Conservation (phyloP, 2,797 vertebrate species). For the Intellagama lesueurii region DNA sequence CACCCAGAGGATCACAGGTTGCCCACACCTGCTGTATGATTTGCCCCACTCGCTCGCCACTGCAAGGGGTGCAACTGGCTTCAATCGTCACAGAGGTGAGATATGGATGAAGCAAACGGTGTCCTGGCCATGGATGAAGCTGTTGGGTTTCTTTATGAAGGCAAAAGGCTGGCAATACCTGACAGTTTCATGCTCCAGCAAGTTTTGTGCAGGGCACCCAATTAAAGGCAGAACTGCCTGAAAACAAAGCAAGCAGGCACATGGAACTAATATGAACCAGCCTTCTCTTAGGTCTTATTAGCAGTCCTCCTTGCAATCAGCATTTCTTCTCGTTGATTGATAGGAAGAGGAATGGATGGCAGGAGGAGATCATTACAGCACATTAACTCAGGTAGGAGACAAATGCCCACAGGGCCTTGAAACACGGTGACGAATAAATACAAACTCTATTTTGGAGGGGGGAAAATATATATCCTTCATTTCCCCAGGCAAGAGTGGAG, state of each 20-base stretch:
- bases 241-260: conserved; percentile 43
- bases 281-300: conserved; percentile 67
- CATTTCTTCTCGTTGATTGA: conserved; percentile 68
- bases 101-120: accelerated
- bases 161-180: conserved; percentile 30
- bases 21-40: not conserved
- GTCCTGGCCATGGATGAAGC: conserved; percentile 26
- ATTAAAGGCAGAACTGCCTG: conserved; percentile 64
- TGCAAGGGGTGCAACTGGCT: not conserved
- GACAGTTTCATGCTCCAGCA: conserved; percentile 25
- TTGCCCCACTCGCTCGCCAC: not conserved
- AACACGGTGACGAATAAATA: conserved; percentile 74
- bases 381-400: conserved; percentile 71
- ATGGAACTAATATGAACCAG: conserved; percentile 48
- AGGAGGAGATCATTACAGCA: conserved; percentile 69
- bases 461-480: conserved; percentile 50
- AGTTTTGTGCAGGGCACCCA: conserved; percentile 44
- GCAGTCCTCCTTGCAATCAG: conserved; percentile 46
- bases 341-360: conserved; percentile 47
- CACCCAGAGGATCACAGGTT: not conserved
- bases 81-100: not conserved
- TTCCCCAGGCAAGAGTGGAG: conserved; percentile 64
- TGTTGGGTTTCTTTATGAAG: conserved; percentile 37
- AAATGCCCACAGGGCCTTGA: conserved; percentile 73
- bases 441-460: conserved; percentile 65